Evolutionary conservation across 35 echinoderm and acorn worm species (phyloP).

Genomic region (Heliocidaris erythrogramma): DNA sequence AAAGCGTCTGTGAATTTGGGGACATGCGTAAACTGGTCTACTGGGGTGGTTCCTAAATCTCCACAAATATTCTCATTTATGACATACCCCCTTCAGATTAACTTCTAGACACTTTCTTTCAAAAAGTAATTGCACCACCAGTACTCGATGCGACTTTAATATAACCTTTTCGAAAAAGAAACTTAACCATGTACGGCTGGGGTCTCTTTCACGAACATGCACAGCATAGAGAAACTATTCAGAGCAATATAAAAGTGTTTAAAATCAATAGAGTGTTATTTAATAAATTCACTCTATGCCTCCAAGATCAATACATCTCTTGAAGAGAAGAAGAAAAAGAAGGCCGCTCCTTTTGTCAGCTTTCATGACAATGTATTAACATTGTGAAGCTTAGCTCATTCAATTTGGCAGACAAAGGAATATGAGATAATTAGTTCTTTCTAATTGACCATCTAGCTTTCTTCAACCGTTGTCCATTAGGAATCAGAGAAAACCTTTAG

Average conservation of each 20-base stretch:
- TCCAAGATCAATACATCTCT: not conserved
- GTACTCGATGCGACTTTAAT: too few relatives aligned
- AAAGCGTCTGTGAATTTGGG: too few relatives aligned
- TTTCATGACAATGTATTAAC: not conserved
- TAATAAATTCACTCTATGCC: not conserved
- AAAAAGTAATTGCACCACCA: not conserved
- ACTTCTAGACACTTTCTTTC: not conserved
- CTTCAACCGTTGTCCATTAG: not conserved
- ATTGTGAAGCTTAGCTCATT: not conserved
- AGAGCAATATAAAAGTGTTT: not conserved
- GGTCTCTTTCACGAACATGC: not conserved
- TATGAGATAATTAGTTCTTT: not conserved
- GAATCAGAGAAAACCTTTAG: not conserved
- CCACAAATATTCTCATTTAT: not conserved
- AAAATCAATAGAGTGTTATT: not conserved
- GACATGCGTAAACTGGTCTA: too few relatives aligned
- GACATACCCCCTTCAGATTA: not conserved
- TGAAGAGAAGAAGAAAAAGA: not conserved
- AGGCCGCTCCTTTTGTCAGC: not conserved
- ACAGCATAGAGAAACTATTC: not conserved
- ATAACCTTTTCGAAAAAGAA: not conserved
- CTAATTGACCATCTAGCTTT: not conserved
- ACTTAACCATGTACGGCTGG: not conserved
- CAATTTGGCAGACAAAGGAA: not conserved
- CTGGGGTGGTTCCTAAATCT: not conserved